phyloP scores from a whole-genome alignment of 2,888 invertebrate genomes.

The Siphonodentalium dalli region DNA sequence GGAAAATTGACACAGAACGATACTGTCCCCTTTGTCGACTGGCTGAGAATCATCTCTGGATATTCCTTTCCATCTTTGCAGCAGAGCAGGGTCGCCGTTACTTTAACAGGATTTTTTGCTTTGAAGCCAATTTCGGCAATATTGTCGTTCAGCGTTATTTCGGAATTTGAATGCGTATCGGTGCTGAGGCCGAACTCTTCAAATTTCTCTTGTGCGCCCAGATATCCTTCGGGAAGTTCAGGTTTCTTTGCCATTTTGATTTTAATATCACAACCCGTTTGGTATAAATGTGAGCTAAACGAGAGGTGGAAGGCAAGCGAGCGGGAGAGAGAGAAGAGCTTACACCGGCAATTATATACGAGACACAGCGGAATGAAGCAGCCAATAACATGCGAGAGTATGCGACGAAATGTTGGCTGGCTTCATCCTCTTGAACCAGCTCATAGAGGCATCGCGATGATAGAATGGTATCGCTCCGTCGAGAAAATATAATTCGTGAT shows the following conservation, averaged over 20 bases:
- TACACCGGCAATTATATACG: too few relatives aligned
- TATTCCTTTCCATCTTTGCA: conserved; percentile 35
- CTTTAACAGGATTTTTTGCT: conserved; percentile 37
- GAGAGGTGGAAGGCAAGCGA: too few relatives aligned
- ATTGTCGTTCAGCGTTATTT: conserved; percentile 36
- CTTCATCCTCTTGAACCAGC: too few relatives aligned
- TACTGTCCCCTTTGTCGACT: conserved; percentile 39
- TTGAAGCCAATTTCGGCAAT: conserved; percentile 45
- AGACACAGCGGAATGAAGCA: too few relatives aligned
- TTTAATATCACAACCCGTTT: background rate
- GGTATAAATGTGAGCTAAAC: too few relatives aligned
- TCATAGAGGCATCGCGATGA: too few relatives aligned
- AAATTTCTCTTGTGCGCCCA: conserved; percentile 53
- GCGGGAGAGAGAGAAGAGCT: too few relatives aligned
- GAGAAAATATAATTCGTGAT: too few relatives aligned
- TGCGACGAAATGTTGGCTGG: too few relatives aligned
- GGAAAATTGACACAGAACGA: conserved; percentile 45
- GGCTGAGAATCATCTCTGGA: conserved; percentile 49
- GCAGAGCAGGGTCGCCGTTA: conserved; percentile 48
- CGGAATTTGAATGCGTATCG: conserved; percentile 38
- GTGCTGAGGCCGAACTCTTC: conserved; percentile 39
- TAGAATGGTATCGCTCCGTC: too few relatives aligned
- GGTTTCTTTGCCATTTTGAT: conserved; percentile 36
- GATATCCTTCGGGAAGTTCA: conserved; percentile 46
- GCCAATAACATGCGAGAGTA: too few relatives aligned